Evolutionary conservation across 2,113 vertebrate species (phyloP).

Genomic region (Struthio camelus): DNA sequence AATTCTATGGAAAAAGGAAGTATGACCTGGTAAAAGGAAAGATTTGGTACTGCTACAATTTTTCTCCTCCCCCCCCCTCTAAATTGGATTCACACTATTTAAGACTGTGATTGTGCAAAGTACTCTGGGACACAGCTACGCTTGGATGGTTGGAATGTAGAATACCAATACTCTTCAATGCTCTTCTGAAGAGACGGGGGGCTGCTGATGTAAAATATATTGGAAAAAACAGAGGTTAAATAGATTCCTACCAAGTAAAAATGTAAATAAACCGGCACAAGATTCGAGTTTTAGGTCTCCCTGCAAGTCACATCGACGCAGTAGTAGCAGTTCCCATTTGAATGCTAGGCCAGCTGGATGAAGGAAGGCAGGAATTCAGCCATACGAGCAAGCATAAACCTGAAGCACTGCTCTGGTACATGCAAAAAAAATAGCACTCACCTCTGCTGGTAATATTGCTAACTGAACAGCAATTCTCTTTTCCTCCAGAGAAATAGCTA

Average conservation of each 20-base stretch:
- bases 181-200: background rate
- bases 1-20: background rate
- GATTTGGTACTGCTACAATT: accelerated
- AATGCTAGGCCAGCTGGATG: background rate
- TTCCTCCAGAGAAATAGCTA: background rate
- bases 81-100: background rate
- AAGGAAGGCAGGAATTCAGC: too few relatives aligned
- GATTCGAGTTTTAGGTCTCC: background rate
- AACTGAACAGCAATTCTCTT: background rate
- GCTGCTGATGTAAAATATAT: accelerated
- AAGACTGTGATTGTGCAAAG: background rate
- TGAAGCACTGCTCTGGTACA: too few relatives aligned
- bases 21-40: background rate
- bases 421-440: too few relatives aligned
- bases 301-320: background rate
- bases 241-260: background rate
- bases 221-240: background rate
- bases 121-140: accelerated
- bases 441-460: background rate
- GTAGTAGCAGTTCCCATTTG: background rate
- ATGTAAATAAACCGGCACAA: background rate
- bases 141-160: too few relatives aligned
- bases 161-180: accelerated
- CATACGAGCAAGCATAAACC: too few relatives aligned
- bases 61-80: too few relatives aligned